Conservation (phyloP, 1,140 invertebrate genomes). For the Aleiodes sp. region DNA sequence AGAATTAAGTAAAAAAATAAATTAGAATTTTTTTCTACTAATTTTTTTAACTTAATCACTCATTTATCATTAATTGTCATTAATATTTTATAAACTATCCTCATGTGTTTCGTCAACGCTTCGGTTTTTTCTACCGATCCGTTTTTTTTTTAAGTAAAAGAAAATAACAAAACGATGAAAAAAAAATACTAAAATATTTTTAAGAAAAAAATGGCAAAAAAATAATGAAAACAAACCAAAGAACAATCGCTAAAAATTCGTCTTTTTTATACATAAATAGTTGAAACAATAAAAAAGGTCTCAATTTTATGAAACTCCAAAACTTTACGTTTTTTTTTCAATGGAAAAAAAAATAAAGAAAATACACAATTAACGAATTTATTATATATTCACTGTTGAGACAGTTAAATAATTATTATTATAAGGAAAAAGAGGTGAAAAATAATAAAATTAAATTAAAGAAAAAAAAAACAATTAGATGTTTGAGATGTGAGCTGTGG, state of each 20-base stretch:
- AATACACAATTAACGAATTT: slow-evolving; percentile 24
- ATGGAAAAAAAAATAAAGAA: not conserved
- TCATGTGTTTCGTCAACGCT: slow-evolving; percentile 6
- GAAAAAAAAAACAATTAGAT: slow-evolving; percentile 24
- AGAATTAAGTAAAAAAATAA: not conserved
- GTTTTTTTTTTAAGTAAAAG: not conserved
- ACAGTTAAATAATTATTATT: slow-evolving; percentile 26
- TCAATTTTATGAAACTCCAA: slow-evolving; percentile 21
- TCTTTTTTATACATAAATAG: slow-evolving; percentile 34
- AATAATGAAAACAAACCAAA: slow-evolving; percentile 31
- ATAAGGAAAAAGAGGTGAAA: slow-evolving; percentile 2
- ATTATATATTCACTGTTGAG: slow-evolving; percentile 34
- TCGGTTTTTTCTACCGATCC: not conserved
- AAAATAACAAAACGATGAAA: not conserved
- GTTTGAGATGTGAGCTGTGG: slow-evolving; percentile 27
- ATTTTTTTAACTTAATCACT: slow-evolving; percentile 17
- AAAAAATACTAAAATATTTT: slow-evolving; percentile 31
- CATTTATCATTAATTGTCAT: not conserved
- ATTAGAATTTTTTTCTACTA: not conserved
- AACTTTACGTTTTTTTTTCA: not conserved
- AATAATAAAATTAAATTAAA: slow-evolving; percentile 7
- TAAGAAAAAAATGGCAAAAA: slow-evolving; percentile 19
- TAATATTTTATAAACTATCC: not conserved
- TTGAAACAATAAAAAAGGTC: slow-evolving; percentile 17
- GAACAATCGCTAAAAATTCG: slow-evolving; percentile 24